Conservation (phyloP, 1,140 invertebrate species). For the Pinna nobilis region DNA sequence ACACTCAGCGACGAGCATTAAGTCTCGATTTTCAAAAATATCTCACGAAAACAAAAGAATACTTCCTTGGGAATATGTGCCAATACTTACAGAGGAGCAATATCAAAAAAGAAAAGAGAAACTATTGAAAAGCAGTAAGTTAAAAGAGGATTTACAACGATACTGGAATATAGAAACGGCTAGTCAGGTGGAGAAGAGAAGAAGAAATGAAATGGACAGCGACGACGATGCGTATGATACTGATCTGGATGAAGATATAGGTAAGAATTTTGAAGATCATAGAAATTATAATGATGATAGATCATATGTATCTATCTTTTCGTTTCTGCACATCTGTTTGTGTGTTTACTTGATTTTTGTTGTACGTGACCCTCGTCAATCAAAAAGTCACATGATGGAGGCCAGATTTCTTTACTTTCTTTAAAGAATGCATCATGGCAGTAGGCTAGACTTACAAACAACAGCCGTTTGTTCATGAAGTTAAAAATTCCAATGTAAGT, state of each 20-base stretch:
- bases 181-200: constrained; percentile 17
- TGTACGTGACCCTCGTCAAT: too few species aligned
- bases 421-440: too few species aligned
- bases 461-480: too few species aligned
- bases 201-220: constrained; percentile 19
- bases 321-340: too few species aligned
- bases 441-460: too few species aligned
- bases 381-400: too few species aligned
- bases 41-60: background rate
- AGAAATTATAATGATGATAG: too few species aligned
- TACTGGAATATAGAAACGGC: constrained; percentile 38
- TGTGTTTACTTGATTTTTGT: too few species aligned
- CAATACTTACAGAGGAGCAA: constrained; percentile 21
- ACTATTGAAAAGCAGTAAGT: constrained; percentile 30
- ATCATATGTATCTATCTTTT: too few species aligned
- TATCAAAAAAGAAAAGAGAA: constrained; percentile 41
- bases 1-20: constrained; percentile 1
- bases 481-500: too few species aligned
- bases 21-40: constrained; percentile 6
- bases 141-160: constrained; percentile 24
- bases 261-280: background rate
- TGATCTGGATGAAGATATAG: constrained; percentile 39
- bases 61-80: constrained; percentile 10
- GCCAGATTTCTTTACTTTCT: too few species aligned
- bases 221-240: constrained; percentile 47